Conservation (phyloP, 1,140 invertebrate species). For the Drosophila serrata region DNA sequence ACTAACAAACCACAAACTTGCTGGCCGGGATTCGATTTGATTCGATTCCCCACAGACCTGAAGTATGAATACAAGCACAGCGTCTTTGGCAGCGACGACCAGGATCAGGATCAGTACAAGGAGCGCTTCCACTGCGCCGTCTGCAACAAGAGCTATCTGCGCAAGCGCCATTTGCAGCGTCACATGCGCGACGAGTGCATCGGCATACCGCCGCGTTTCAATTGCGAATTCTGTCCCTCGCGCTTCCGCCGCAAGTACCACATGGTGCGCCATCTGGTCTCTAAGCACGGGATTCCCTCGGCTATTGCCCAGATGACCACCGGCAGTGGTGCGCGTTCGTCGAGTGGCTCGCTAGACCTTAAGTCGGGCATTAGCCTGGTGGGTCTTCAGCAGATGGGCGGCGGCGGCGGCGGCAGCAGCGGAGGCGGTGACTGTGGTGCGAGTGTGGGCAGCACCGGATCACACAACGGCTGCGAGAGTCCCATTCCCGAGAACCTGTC, state of each 20-base stretch:
- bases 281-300: conserved; percentile 84
- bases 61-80: conserved; percentile 68
- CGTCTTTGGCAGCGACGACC: conserved; percentile 59
- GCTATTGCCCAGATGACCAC: conserved; percentile 78
- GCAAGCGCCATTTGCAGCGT: conserved; percentile 89
- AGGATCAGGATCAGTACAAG: conserved; percentile 30
- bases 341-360: conserved; percentile 25
- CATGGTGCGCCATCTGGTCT: conserved; percentile 87
- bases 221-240: conserved; percentile 88
- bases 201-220: conserved; percentile 89
- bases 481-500: conserved; percentile 79
- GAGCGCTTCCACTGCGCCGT: conserved; percentile 87
- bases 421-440: conserved; percentile 65
- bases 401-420: conserved; percentile 60
- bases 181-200: conserved; percentile 89
- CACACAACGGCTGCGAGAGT: conserved; percentile 73
- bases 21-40: conserved; percentile 29
- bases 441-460: conserved; percentile 72
- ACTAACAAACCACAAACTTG: conserved; percentile 20
- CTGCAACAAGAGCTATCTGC: conserved; percentile 88
- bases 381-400: conserved; percentile 9
- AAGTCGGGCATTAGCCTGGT: conserved; percentile 15
- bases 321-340: conserved; percentile 63
- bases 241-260: conserved; percentile 88
- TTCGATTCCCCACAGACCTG: conserved; percentile 43